Conservation (phyloP, 2,113 vertebrate genomes). For the Elachura formosa region DNA sequence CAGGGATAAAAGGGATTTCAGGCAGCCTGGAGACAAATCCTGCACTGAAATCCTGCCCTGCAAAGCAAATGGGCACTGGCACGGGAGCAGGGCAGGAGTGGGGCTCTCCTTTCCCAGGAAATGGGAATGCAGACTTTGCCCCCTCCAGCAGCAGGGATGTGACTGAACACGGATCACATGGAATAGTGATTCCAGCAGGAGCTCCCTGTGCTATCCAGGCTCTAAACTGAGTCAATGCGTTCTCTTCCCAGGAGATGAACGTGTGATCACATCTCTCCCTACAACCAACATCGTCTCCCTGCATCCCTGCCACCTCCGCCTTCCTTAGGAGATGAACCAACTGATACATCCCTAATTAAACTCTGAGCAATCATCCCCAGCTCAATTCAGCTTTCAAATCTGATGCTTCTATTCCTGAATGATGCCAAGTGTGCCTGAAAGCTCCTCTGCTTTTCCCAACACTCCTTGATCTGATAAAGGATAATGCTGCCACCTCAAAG, state of each 20-base stretch:
- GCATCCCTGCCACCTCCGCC: neutral
- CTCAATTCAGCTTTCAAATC: neutral
- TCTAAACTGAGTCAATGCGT: neutral
- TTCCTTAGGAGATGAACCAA: neutral
- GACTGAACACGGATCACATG: neutral
- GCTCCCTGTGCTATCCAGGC: neutral
- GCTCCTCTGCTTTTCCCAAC: neutral
- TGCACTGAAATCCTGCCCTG: neutral
- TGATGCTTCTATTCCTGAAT: slow-evolving; percentile 19
- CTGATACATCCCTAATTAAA: slow-evolving; percentile 19
- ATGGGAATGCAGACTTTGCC: fast-evolving
- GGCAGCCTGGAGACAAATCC: neutral
- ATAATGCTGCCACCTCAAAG: neutral
- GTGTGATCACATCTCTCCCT: neutral
- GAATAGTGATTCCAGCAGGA: neutral
- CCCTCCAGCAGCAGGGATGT: neutral
- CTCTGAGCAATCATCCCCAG: neutral
- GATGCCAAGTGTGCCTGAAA: neutral
- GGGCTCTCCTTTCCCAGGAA: neutral
- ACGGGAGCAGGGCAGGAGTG: fast-evolving
- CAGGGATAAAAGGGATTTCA: neutral
- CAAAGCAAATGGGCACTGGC: neutral
- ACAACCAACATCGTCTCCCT: neutral
- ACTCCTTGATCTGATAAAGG: neutral
- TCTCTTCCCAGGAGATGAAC: neutral